Evolutionary conservation across 2,797 vertebrate species (phyloP), one percentile per base, ranked within the genome.

Genomic region (Myotis daubentonii): DNA sequence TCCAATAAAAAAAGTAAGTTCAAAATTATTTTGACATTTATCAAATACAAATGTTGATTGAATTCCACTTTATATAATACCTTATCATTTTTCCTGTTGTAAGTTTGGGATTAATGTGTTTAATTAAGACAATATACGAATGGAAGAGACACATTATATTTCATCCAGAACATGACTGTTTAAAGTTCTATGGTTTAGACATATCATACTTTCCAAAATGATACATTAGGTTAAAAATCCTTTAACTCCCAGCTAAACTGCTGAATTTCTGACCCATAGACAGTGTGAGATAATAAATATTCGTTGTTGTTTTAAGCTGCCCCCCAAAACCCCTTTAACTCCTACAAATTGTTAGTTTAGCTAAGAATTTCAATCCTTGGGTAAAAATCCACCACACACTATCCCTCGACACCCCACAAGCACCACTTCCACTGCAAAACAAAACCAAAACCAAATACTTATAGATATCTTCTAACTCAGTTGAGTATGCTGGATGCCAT

Each of bases 1-100:
- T 98, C 98, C 97, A 98, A 98, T 87, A 99, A 98, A 98, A 98
- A 98, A 98, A 98, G 98, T 99, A 98, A 99, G 98, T 98, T 95
- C 82, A 97, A 91, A 75, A 88, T 76, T 44, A 8, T 87, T 94
- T 96, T 96, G 81, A 66, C 93, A 87, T 76, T 91, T 82, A 81
- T 89, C 80, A 92, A 95, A 62, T 57, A 47, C 44, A 79, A 95
- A 85, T 74, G 20, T 82, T 82, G 19, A 95, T 1, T 60, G 19
- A 41, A 96, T 75, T 53, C 28, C 38, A 44, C 6, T 85, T 85
- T 38, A 91, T 93, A 82, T 75, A 94, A 22, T 30, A 68, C 6
- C 47, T 95, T 68, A 28, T n/a, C 62, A 84, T 87, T 65, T 81
- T 83, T 95, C 75, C 57, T 79, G n/a, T 82, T 38, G 47, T 84